A percentile compares a stretch with the other conserved stretches of the same genome.
These are phyloP conservation scores for Rapana venosa DNA, from an alignment of 2,888 invertebrate genomes.

Conservation along the genomic window DNA sequence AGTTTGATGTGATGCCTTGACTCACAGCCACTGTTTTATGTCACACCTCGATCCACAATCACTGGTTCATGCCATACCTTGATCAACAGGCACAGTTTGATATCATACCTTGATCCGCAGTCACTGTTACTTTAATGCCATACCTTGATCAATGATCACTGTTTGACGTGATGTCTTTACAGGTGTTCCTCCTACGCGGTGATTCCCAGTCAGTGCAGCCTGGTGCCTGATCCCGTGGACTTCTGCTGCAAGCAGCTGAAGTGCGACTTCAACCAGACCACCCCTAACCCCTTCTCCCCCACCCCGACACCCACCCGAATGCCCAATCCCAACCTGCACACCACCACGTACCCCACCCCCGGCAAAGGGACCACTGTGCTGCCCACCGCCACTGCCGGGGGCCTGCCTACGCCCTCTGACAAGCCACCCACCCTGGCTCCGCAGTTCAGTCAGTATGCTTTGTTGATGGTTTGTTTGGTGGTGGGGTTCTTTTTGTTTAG, in stretches of 20 bases:
- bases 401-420: constrained; percentile 25
- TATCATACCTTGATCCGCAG: too few relatives aligned
- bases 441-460: constrained; percentile 26
- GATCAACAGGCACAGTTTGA: too few relatives aligned
- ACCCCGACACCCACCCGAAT: constrained; percentile 48
- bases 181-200: constrained; percentile 62
- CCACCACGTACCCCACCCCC: constrained; percentile 45
- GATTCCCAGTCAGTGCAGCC: constrained; percentile 57
- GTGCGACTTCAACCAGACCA: constrained; percentile 60
- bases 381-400: background rate
- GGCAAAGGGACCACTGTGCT: constrained; percentile 19
- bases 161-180: background rate
- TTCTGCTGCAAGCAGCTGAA: constrained; percentile 61
- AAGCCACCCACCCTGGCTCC: constrained; percentile 34
- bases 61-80: too few relatives aligned
- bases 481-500: too few relatives aligned
- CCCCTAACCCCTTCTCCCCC: constrained; percentile 55
- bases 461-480: too few relatives aligned
- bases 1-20: too few relatives aligned
- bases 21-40: too few relatives aligned
- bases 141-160: too few relatives aligned
- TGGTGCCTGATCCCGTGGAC: constrained; percentile 62
- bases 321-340: constrained; percentile 46
- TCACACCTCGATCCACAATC: too few relatives aligned
- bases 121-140: too few relatives aligned